A percentile compares a stretch with the other conserved stretches of the same genome.
phyloP scores from a whole-genome alignment of 2,797 vertebrate genomes.

The Crypturellus tataupa region DNA sequence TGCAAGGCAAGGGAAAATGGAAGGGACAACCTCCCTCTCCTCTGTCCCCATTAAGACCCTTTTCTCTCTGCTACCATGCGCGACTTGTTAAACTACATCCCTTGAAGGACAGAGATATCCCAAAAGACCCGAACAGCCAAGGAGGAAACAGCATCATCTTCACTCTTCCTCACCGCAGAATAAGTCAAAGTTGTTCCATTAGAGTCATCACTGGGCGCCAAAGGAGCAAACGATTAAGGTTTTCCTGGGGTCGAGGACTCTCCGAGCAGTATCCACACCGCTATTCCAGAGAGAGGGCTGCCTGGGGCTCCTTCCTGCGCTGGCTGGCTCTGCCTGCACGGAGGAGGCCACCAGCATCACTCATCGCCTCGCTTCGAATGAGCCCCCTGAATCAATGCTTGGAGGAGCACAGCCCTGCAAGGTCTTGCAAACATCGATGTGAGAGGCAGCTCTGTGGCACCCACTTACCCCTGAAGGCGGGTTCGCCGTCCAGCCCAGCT shows the following conservation, averaged over 20 bases:
- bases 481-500: slow-evolving; percentile 97
- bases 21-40: not conserved
- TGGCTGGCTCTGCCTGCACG: not conserved
- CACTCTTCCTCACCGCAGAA: not conserved
- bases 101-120: not conserved
- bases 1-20: not conserved
- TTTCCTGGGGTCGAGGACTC: too few relatives aligned
- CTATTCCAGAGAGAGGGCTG: not conserved
- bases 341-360: not conserved
- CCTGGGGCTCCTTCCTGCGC: not conserved
- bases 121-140: not conserved
- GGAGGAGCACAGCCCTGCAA: not conserved
- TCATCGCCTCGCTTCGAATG: not conserved
- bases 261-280: not conserved
- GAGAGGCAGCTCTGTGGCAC: not conserved
- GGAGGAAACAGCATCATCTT: not conserved
- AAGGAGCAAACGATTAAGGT: not conserved
- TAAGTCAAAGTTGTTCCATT: not conserved
- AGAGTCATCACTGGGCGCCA: not conserved
- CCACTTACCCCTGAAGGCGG: slow-evolving; percentile 95
- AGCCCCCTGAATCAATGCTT: not conserved
- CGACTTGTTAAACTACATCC: not conserved
- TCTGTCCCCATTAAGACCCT: not conserved
- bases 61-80: not conserved
- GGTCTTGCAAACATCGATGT: not conserved